These are phyloP conservation scores for Vombatus ursinus DNA, from an alignment of 2,113 vertebrate genomes.

Conservation along the genomic window DNA sequence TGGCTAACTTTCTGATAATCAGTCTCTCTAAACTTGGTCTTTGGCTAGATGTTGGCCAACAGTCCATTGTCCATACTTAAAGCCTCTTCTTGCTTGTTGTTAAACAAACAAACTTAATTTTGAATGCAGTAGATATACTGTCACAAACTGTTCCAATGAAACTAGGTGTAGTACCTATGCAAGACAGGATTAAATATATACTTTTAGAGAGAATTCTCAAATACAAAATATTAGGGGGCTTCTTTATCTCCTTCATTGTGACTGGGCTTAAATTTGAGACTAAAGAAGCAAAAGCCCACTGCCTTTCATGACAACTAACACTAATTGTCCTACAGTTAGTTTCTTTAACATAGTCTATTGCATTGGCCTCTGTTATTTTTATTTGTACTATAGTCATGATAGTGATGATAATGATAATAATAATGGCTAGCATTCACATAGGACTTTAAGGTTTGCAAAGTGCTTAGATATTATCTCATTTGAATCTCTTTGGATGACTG, in stretches of 20 bases:
- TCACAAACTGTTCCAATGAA: not conserved
- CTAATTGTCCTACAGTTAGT: not conserved
- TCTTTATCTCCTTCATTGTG: not conserved
- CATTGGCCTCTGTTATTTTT: not conserved
- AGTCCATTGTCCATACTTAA: not conserved
- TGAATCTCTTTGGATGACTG: not conserved
- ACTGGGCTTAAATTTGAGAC: not conserved
- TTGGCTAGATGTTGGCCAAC: not conserved
- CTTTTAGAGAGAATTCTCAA: not conserved
- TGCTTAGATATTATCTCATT: not conserved
- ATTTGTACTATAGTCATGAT: not conserved
- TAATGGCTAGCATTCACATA: not conserved
- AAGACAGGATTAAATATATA: not conserved
- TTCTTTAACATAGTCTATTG: not conserved
- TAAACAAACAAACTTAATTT: not conserved
- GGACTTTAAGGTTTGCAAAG: not conserved
- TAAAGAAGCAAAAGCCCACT: not conserved
- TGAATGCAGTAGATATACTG: not conserved
- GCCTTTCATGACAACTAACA: not conserved
- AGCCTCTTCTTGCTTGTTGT: not conserved
- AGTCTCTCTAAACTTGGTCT: not conserved
- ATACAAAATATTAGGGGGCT: not conserved
- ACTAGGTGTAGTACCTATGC: not conserved
- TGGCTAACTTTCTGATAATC: not conserved
- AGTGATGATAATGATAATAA: not conserved